A percentile compares a stretch with the other conserved stretches of the same genome.
These are phyloP conservation scores for Epinephelus coioides DNA, from an alignment of 2,797 vertebrate genomes.

Conservation along the genomic window DNA sequence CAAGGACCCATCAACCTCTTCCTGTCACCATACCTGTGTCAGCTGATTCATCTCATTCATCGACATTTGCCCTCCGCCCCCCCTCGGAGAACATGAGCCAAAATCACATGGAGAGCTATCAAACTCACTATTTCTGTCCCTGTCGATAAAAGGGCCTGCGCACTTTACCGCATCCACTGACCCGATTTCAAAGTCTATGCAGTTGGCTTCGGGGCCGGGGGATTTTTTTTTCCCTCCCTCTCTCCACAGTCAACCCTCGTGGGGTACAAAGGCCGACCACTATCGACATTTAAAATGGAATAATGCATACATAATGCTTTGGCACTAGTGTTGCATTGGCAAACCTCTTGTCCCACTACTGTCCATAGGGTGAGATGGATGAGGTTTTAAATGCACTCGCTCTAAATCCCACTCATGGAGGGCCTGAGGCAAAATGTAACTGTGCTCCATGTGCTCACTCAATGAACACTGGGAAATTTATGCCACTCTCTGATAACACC, in stretches of 20 bases:
- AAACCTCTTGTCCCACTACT: constrained; percentile 36
- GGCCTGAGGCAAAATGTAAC: constrained; percentile 38
- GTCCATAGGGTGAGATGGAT: constrained; percentile 48
- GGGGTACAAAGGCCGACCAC: constrained; percentile 52
- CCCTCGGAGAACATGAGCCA: constrained; percentile 9
- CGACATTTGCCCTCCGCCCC: constrained; percentile 30
- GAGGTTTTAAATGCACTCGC: constrained; percentile 51
- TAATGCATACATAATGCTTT: constrained; percentile 62
- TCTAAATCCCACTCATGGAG: constrained; percentile 39
- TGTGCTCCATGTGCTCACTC: constrained; percentile 19
- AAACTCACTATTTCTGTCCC: constrained; percentile 58
- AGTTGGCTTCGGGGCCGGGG: constrained; percentile 29
- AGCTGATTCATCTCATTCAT: constrained; percentile 53
- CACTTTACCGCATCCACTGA: constrained; percentile 42
- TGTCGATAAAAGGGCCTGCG: constrained; percentile 51
- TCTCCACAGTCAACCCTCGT: constrained; percentile 42
- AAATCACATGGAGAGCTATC: constrained; percentile 47
- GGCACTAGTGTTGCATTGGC: constrained; percentile 43
- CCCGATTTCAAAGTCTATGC: constrained; percentile 64
- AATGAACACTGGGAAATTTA: constrained; percentile 22
- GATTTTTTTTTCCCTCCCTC: constrained; percentile 30
- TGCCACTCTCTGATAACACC: constrained; percentile 3
- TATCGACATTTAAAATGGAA: constrained; percentile 74
- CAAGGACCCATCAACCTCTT: constrained; percentile 39
- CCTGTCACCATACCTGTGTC: constrained; percentile 38